Conservation (phyloP, 2,113 vertebrate species). For the Xenotilapia caudafasciata region DNA sequence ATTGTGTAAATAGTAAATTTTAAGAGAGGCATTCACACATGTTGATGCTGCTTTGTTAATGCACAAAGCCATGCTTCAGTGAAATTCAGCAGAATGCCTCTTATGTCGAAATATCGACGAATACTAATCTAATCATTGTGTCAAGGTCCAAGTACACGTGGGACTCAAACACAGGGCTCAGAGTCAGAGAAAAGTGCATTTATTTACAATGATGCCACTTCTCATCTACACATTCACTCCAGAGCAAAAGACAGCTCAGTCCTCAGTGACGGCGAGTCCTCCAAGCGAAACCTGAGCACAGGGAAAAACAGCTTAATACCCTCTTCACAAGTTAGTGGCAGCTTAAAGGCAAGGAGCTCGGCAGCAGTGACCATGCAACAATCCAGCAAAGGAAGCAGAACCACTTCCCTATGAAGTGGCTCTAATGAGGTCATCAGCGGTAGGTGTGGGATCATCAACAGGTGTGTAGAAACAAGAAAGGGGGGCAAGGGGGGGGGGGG, state of each 20-base stretch:
- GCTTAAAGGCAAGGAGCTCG: background rate
- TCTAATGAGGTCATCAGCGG: background rate
- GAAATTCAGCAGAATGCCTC: background rate
- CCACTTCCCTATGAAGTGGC: background rate
- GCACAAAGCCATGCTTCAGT: background rate
- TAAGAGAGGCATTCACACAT: background rate
- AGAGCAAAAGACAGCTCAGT: background rate
- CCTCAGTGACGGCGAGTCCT: background rate
- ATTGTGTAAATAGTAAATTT: background rate
- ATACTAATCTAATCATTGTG: background rate
- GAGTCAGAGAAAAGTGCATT: background rate
- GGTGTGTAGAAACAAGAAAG: background rate
- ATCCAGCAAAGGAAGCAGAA: background rate
- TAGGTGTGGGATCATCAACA: background rate
- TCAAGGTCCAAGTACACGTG: background rate
- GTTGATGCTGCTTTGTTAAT: background rate
- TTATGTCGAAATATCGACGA: background rate
- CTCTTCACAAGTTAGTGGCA: background rate
- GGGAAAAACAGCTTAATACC: background rate
- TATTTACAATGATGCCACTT: background rate
- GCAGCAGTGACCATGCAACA: background rate
- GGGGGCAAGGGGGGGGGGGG: background rate
- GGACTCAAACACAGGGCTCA: background rate
- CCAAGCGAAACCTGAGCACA: background rate
- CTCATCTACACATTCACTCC: background rate